Evolutionary conservation across 2,797 vertebrate species (phyloP), one percentile per base, ranked within the genome.

Genomic region (Aldrovandia affinis): DNA sequence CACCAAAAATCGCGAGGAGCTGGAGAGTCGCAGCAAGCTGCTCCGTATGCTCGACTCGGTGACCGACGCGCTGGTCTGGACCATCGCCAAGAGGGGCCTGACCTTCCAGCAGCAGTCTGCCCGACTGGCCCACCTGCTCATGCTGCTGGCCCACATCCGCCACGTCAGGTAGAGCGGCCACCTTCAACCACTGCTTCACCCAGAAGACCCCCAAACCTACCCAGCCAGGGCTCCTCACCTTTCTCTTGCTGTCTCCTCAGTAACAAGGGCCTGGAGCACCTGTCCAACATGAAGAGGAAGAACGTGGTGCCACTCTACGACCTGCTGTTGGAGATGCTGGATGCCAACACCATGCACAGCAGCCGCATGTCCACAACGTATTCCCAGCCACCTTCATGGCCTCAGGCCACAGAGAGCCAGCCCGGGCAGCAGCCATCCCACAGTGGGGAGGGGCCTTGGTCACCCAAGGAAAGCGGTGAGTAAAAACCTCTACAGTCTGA

Each of bases 231-330:
- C 8, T 65, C 63, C 63, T 65, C 63, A 65, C 28, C 20, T 61
- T 3, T 8, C 57, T 30, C 33, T 33, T 70, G 15, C 78, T 39
- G 6, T 86, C 61, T 83, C 80, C 39, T 0, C 89, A 99, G 98
- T 89, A 99, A 99, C 96, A 99, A 98, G 92, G 98, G 98, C 81
- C 98, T 99, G 95, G 97, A 98, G 87, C 98, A 99, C 81, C 96
- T 99, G 59, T 96, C 97, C 87, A 97, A 91, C 91, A 99, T 99
- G 98, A 99, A 99, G 94, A 97, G 96, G 88, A 99, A 97, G 91
- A 99, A 99, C 0, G 96, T 98, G 88, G 97, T 99, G 5, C 95
- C 98, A 0, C 95, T 98, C 61, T 99, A 99, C 3, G 97, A 99
- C 90, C 92, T 99, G 87, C 96, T 99, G 25, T 90, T 99, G 93